Evolutionary conservation across 2,113 vertebrate species (phyloP).

Genomic region (Nerophis lumbriciformis): DNA sequence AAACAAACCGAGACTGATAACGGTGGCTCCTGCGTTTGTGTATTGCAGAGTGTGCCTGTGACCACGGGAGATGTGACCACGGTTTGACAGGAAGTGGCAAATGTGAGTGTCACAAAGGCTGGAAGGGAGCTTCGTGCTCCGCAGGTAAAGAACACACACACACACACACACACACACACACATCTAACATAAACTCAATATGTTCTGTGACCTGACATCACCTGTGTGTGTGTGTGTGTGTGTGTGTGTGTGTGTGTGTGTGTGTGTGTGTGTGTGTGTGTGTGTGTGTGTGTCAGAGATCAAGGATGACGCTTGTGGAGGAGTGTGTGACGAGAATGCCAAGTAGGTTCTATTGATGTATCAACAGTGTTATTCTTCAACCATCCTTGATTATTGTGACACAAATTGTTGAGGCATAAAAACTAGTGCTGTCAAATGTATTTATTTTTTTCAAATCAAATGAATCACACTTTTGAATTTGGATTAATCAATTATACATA

Average conservation of each 20-base stretch:
- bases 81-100: slow-evolving; percentile 80
- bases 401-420: too few relatives aligned
- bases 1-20: too few relatives aligned
- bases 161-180: neutral
- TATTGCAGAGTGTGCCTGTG: slow-evolving; percentile 80
- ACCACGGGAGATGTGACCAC: slow-evolving; percentile 84
- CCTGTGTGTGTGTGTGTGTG: slow-evolving; percentile 3
- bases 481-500: too few relatives aligned
- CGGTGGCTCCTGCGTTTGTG: neutral
- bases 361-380: neutral
- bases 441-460: too few relatives aligned
- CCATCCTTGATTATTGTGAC: too few relatives aligned
- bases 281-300: slow-evolving; percentile 69
- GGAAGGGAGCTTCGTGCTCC: slow-evolving; percentile 81
- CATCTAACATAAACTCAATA: neutral
- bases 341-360: slow-evolving; percentile 74
- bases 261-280: slow-evolving; percentile 30
- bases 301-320: slow-evolving; percentile 75
- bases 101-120: slow-evolving; percentile 84
- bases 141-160: slow-evolving; percentile 67
- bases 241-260: slow-evolving; percentile 26
- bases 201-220: neutral
- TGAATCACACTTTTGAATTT: too few relatives aligned
- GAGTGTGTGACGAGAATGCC: slow-evolving; percentile 78
- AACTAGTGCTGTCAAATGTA: too few relatives aligned